A percentile compares a stretch with the other conserved stretches of the same genome.
phyloP scores from a whole-genome alignment of 2,797 vertebrate species.

The Takifugu ocellatus region DNA sequence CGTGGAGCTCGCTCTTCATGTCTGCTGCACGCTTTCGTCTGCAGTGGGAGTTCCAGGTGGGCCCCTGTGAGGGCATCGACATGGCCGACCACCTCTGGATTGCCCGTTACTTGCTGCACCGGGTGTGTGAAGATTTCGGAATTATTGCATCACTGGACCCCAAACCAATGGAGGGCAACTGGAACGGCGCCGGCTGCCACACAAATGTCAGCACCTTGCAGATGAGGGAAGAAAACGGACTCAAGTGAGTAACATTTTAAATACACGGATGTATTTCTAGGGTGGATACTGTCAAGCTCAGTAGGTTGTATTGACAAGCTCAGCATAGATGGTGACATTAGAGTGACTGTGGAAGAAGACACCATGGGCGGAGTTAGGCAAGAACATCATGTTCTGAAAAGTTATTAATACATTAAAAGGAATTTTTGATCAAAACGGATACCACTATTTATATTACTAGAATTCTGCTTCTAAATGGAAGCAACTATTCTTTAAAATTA shows the following conservation, averaged over 20 bases:
- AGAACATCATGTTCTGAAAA: no score
- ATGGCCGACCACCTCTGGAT: slow-evolving; percentile 89
- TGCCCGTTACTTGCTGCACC: slow-evolving; percentile 84
- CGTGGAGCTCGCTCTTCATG: not conserved
- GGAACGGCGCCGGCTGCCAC: slow-evolving; percentile 87
- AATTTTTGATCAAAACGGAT: not conserved
- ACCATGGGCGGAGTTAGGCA: no score
- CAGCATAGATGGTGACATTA: no score
- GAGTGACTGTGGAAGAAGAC: no score
- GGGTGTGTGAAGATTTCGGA: slow-evolving; percentile 87
- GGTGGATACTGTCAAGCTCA: no score
- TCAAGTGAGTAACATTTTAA: slow-evolving; percentile 72
- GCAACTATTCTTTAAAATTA: not conserved
- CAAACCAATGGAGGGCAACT: slow-evolving; percentile 83
- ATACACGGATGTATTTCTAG: not conserved
- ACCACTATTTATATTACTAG: not conserved
- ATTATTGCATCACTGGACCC: slow-evolving; percentile 82
- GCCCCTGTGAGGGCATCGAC: slow-evolving; percentile 82
- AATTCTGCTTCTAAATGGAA: not conserved
- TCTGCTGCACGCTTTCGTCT: not conserved
- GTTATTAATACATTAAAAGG: no score
- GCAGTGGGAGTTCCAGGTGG: slow-evolving; percentile 92
- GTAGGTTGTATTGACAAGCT: no score
- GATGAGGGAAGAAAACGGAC: slow-evolving; percentile 80
- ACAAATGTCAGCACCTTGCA: slow-evolving; percentile 84